Conservation (phyloP, 2,113 vertebrate genomes). For the Pica pica region DNA sequence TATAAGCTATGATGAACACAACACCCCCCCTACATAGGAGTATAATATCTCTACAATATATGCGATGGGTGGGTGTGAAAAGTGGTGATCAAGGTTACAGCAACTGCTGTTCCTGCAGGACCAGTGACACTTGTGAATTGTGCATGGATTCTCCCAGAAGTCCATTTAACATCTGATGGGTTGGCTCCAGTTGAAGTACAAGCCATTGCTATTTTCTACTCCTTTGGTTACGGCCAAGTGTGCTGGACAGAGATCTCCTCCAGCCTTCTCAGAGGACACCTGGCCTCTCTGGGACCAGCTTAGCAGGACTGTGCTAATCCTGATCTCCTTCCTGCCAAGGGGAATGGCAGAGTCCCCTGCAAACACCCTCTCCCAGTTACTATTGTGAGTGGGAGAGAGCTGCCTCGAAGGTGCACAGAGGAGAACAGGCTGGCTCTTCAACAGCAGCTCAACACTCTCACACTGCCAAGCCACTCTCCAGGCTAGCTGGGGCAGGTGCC, state of each 20-base stretch:
- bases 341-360: background rate
- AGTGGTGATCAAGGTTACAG: background rate
- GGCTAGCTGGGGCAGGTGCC: background rate
- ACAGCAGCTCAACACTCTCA: rapidly evolving
- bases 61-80: background rate
- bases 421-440: background rate
- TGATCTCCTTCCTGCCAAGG: background rate
- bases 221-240: background rate
- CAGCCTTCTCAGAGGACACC: background rate
- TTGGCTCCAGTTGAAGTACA: background rate
- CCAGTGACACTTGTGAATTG: background rate
- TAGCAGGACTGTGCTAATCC: background rate
- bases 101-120: background rate
- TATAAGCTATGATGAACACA: background rate
- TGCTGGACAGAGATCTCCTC: background rate
- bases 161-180: background rate
- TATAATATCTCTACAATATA: background rate
- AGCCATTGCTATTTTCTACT: background rate
- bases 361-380: background rate
- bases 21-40: background rate
- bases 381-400: background rate
- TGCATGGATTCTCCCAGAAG: background rate
- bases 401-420: rapidly evolving
- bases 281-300: background rate
- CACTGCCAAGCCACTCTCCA: background rate